phyloP scores from a whole-genome alignment of 2,888 invertebrate genomes.

The Agriopis aurantiaria region DNA sequence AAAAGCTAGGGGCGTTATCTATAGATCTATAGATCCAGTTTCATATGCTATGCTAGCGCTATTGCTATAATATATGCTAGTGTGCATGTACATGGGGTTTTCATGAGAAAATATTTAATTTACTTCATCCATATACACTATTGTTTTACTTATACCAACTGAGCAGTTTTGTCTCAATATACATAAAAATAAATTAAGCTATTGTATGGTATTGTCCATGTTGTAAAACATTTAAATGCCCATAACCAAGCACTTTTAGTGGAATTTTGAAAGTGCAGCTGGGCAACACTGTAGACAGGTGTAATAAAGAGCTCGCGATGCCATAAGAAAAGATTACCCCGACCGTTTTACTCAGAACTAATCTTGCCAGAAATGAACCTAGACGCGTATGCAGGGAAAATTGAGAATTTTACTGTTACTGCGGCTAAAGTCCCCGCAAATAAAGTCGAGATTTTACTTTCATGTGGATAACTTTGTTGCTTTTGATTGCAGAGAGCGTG shows the following conservation, averaged over 20 bases:
- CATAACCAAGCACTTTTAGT: neutral
- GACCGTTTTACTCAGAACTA: conserved; percentile 38
- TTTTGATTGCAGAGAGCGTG: conserved; percentile 14
- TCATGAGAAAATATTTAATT: too few relatives aligned
- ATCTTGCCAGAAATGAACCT: conserved; percentile 36
- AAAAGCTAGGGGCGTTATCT: too few relatives aligned
- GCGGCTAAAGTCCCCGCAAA: conserved; percentile 21
- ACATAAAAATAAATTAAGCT: too few relatives aligned
- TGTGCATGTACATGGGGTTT: too few relatives aligned
- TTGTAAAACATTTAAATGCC: too few relatives aligned
- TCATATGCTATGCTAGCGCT: too few relatives aligned
- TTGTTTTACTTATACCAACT: too few relatives aligned
- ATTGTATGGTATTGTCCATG: too few relatives aligned
- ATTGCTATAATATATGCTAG: too few relatives aligned
- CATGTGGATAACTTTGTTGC: conserved; percentile 16
- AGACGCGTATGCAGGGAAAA: conserved; percentile 32
- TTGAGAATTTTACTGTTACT: conserved; percentile 35
- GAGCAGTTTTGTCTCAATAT: too few relatives aligned
- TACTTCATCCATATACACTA: too few relatives aligned
- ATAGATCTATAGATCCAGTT: too few relatives aligned
- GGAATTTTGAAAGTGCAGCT: neutral
- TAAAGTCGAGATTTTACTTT: conserved; percentile 23
- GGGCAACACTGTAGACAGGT: conserved; percentile 30
- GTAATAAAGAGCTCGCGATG: conserved; percentile 40
- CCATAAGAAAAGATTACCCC: conserved; percentile 44